Conservation (phyloP, 2,797 vertebrate genomes). For the Parauchenoglanis ngamensis region DNA sequence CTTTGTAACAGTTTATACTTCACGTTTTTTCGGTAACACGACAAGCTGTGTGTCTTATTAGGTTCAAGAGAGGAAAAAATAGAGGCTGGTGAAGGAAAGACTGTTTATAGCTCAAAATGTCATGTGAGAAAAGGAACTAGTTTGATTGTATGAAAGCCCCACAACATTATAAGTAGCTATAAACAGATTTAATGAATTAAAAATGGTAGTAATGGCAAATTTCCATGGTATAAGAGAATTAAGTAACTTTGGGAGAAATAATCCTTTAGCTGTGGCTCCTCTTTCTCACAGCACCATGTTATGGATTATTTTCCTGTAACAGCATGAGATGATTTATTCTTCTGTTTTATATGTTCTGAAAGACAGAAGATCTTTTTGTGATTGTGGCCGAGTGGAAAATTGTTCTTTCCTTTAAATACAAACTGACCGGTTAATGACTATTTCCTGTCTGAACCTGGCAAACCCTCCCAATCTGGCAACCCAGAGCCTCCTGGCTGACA, state of each 20-base stretch:
- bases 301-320: background rate
- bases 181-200: background rate
- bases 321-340: background rate
- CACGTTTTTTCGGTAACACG: too few relatives aligned
- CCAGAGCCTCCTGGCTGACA: constrained; percentile 68
- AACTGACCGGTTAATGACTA: background rate
- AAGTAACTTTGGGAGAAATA: background rate
- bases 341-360: background rate
- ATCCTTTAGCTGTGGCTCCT: background rate
- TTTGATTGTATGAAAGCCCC: background rate
- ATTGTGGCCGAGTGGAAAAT: background rate
- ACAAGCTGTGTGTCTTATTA: too few relatives aligned
- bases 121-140: background rate
- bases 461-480: constrained; percentile 1
- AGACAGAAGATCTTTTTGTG: background rate
- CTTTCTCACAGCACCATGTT: background rate
- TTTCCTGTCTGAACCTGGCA: background rate
- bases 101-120: background rate
- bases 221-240: background rate
- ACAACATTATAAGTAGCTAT: background rate
- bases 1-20: too few relatives aligned
- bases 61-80: too few relatives aligned
- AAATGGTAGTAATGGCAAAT: background rate
- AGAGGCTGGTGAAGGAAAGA: too few relatives aligned
- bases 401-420: background rate